Conservation (phyloP, 2,113 vertebrate species). For the Fulica atra region DNA sequence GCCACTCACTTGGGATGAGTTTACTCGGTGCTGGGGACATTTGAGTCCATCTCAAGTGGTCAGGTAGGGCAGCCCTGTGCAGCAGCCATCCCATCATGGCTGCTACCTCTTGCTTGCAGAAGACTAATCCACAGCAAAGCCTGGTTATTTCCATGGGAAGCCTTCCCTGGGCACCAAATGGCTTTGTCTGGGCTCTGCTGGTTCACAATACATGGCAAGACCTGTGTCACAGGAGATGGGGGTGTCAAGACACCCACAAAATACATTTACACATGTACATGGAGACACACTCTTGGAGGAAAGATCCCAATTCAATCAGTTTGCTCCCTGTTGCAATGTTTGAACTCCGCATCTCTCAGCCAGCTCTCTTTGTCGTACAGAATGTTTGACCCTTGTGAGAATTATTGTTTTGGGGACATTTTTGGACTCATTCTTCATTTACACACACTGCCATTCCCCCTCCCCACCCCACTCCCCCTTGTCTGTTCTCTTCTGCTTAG, state of each 20-base stretch:
- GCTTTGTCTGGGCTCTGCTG: neutral
- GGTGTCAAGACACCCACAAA: neutral
- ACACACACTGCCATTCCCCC: rapidly evolving
- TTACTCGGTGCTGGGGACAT: neutral
- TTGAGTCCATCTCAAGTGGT: neutral
- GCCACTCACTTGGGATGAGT: neutral
- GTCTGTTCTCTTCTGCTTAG: neutral
- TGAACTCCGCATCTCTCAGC: neutral
- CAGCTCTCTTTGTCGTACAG: neutral
- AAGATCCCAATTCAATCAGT: neutral
- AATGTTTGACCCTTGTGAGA: neutral
- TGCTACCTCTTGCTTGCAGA: neutral
- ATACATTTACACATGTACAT: rapidly evolving
- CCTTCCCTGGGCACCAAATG: neutral
- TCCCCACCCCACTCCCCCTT: neutral
- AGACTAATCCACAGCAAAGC: neutral
- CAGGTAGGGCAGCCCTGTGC: neutral
- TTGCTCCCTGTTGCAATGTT: neutral
- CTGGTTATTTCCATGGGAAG: neutral
- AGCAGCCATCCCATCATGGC: neutral
- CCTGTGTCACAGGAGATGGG: neutral
- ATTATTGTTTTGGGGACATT: neutral
- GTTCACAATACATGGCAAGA: neutral
- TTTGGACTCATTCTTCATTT: neutral
- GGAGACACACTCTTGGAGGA: neutral